A percentile compares a stretch with the other conserved stretches of the same genome.
Conservation (phyloP, 2,797 vertebrate species). For the Thunnus albacares region DNA sequence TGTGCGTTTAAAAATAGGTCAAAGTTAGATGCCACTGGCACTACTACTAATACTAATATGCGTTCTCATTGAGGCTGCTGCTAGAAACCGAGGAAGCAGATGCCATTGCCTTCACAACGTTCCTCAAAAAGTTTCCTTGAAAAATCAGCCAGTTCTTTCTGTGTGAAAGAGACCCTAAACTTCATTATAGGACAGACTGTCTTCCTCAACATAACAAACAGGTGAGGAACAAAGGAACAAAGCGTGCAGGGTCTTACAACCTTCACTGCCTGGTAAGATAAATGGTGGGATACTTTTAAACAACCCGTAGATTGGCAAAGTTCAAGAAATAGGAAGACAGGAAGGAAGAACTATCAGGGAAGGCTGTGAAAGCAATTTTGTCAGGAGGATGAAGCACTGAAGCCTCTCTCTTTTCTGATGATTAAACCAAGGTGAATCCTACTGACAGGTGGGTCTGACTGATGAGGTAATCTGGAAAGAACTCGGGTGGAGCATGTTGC, state of each 20-base stretch:
- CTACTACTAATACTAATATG: constrained; percentile 65
- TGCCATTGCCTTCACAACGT: constrained; percentile 2
- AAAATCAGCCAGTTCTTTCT: constrained; percentile 1
- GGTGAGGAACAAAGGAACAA: constrained; percentile 16
- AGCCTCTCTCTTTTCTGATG: constrained; percentile 38
- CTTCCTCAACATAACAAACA: constrained; percentile 14
- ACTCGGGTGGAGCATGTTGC: constrained; percentile 33
- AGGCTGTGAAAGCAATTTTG: constrained; percentile 35
- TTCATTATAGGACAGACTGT: not conserved
- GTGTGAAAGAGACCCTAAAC: not conserved
- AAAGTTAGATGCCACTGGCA: constrained; percentile 66
- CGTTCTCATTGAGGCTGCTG: constrained; percentile 43
- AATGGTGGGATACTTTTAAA: constrained; percentile 43
- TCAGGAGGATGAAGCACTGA: constrained; percentile 15
- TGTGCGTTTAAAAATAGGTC: constrained; percentile 73
- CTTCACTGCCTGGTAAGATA: constrained; percentile 22
- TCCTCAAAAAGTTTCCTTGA: constrained; percentile 25
- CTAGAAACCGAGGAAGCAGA: constrained; percentile 7
- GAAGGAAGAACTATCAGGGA: constrained; percentile 6
- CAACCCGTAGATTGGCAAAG: constrained; percentile 36
- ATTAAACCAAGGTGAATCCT: constrained; percentile 45
- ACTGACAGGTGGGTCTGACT: constrained; percentile 43
- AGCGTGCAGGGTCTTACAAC: not conserved
- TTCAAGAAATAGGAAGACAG: constrained; percentile 29
- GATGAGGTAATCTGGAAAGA: constrained; percentile 49